These are phyloP conservation scores for Pionites leucogaster DNA, from an alignment of 2,113 vertebrate genomes.

Conservation along the genomic window DNA sequence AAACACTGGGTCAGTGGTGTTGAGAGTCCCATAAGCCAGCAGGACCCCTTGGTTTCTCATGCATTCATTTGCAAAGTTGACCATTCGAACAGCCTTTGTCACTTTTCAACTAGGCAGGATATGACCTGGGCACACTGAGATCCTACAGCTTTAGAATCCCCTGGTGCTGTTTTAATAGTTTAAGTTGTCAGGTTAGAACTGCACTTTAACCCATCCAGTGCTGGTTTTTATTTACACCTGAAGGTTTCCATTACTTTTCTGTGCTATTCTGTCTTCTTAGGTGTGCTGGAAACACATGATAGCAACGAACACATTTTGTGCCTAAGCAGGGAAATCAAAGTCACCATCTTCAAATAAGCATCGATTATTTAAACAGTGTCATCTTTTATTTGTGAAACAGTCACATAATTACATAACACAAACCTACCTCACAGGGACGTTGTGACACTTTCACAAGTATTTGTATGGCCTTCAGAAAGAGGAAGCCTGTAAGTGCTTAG, in stretches of 20 bases:
- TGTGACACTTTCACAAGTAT: background rate
- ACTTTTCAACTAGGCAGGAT: background rate
- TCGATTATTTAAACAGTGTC: background rate
- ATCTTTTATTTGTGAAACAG: background rate
- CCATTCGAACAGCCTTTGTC: background rate
- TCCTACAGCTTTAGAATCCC: background rate
- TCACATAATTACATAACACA: background rate
- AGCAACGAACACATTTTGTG: background rate
- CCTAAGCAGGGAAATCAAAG: background rate
- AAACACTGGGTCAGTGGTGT: background rate
- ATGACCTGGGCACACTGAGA: background rate
- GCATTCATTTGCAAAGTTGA: background rate
- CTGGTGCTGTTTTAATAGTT: background rate
- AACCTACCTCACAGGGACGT: conserved; percentile 23
- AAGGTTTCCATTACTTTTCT: background rate
- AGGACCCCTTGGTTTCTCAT: background rate
- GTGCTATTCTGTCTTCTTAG: background rate
- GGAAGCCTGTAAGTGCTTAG: background rate
- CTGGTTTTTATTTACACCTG: background rate
- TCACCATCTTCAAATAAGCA: background rate
- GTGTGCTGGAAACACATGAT: background rate
- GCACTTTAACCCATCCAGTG: background rate
- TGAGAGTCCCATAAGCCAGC: background rate
- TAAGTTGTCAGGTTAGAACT: background rate
- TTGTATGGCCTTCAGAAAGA: background rate